Percentiles rank a stretch among this genome's conserved stretches.
Evolutionary conservation across 2,113 vertebrate species (phyloP).

Genomic region (Odocoileus hemionus): DNA sequence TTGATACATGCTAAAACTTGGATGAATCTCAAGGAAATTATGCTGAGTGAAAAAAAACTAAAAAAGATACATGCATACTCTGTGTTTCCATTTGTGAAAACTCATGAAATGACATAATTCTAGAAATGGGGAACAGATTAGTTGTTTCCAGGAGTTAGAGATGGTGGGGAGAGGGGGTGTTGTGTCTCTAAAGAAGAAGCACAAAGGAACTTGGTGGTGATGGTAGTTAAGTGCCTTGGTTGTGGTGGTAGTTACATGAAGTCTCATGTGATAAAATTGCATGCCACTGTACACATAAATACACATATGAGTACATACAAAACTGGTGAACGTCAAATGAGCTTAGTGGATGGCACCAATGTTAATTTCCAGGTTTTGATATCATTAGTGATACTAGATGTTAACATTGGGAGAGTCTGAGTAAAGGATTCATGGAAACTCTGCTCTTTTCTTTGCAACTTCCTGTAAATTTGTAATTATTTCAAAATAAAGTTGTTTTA

Average conservation of each 20-base stretch:
- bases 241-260: not conserved
- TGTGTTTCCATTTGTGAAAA: not conserved
- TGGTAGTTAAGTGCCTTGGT: not conserved
- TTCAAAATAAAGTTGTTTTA: not conserved
- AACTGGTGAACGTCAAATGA: not conserved
- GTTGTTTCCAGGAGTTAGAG: not conserved
- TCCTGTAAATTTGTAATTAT: not conserved
- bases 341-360: not conserved
- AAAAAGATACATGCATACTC: not conserved
- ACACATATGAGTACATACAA: not conserved
- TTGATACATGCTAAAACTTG: not conserved
- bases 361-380: not conserved
- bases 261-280: too few species aligned
- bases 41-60: not conserved
- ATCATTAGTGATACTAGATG: not conserved
- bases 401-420: not conserved
- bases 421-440: not conserved
- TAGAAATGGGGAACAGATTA: not conserved
- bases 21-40: not conserved
- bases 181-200: not conserved
- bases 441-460: not conserved
- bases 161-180: not conserved
- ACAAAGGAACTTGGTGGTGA: not conserved
- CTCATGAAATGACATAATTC: not conserved
- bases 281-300: too few species aligned